phyloP scores from a whole-genome alignment of 2,797 vertebrate genomes.

The Sebastes paucispinis region DNA sequence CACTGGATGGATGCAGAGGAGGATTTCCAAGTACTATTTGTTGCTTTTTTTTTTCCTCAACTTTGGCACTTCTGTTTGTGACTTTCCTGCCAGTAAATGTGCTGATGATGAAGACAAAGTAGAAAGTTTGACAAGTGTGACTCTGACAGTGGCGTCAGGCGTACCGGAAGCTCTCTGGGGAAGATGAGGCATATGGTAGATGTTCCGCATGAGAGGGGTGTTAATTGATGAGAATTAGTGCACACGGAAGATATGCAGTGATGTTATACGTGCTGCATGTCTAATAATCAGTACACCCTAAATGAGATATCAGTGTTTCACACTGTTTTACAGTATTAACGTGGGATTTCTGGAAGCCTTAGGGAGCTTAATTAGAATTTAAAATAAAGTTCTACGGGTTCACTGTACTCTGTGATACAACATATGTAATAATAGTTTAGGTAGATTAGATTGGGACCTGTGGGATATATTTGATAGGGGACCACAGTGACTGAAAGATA shows the following conservation, averaged over 20 bases:
- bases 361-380: neutral
- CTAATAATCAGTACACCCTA: neutral
- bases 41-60: neutral
- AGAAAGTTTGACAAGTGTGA: conserved; percentile 22
- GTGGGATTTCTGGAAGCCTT: neutral
- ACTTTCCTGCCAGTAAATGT: neutral
- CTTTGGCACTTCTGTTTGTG: neutral
- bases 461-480: neutral
- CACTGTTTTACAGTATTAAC: neutral
- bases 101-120: conserved; percentile 8
- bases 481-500: neutral
- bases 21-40: neutral
- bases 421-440: neutral
- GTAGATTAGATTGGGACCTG: neutral
- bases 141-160: neutral
- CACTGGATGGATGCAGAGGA: neutral
- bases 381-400: neutral
- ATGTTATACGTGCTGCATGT: neutral
- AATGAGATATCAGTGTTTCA: conserved; percentile 1
- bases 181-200: conserved; percentile 43
- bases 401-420: neutral
- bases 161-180: conserved; percentile 7
- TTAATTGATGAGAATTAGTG: conserved; percentile 51
- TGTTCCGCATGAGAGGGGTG: conserved; percentile 25
- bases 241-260: neutral